These are phyloP conservation scores for Proisotoma minuta DNA, from an alignment of 2,888 invertebrate genomes.

Conservation along the genomic window DNA sequence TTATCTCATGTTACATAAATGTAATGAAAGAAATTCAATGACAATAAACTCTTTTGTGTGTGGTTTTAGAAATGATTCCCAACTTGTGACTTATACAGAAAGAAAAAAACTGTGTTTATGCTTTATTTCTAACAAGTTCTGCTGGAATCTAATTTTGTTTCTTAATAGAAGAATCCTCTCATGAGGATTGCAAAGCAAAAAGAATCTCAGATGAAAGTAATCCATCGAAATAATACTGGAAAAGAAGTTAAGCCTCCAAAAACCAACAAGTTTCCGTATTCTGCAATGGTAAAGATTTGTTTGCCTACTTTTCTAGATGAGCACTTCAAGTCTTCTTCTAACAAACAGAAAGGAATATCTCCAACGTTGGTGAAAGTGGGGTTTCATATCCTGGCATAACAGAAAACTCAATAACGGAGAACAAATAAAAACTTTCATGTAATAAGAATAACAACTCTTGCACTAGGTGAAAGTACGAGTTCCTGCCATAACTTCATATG, in stretches of 20 bases:
- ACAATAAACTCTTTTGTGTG: no score
- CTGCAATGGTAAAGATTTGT: background rate
- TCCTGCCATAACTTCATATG: no score
- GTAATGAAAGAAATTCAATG: no score
- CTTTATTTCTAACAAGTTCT: background rate
- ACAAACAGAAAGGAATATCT: no score
- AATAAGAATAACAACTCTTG: constrained; percentile 5
- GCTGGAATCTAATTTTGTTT: constrained; percentile 2
- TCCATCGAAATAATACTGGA: constrained; percentile 1
- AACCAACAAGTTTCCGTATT: constrained; percentile 3
- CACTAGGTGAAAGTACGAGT: no score
- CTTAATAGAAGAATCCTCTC: background rate
- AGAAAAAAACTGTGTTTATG: background rate
- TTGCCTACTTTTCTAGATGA: constrained; percentile 5
- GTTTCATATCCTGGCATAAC: no score
- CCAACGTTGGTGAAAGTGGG: no score
- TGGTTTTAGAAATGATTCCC: no score
- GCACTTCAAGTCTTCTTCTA: background rate
- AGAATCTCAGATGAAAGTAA: constrained; percentile 2
- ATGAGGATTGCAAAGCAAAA: background rate
- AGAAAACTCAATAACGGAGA: constrained; percentile 3
- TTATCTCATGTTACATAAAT: no score
- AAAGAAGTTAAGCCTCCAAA: background rate
- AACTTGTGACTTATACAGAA: no score
- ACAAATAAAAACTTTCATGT: constrained; percentile 2